Conservation (phyloP, 2,113 vertebrate species). For the Lepidothrix coronata region DNA sequence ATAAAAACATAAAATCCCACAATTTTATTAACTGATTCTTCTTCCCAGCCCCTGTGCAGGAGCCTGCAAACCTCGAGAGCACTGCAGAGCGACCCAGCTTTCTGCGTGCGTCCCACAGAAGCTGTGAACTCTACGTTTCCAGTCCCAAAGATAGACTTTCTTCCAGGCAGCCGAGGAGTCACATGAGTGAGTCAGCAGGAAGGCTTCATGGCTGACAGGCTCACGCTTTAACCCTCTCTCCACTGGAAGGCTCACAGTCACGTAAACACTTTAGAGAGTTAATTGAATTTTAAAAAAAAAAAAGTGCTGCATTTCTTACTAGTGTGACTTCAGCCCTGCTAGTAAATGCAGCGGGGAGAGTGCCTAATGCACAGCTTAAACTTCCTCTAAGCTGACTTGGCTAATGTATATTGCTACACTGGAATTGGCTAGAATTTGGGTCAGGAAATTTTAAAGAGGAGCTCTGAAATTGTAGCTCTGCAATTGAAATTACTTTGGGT, state of each 20-base stretch:
- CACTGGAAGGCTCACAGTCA: not conserved
- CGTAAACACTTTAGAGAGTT: not conserved
- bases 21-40: not conserved
- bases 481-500: not conserved
- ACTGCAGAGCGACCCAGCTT: not conserved
- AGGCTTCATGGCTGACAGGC: not conserved
- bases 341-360: not conserved
- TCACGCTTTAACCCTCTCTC: not conserved
- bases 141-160: not conserved
- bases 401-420: not conserved
- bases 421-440: not conserved
- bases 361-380: not conserved
- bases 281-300: not conserved
- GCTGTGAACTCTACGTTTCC: not conserved
- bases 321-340: not conserved
- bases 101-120: not conserved
- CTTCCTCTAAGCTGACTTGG: not conserved
- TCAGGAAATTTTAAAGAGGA: not conserved
- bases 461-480: not conserved
- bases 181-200: conserved; percentile 44
- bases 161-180: not conserved
- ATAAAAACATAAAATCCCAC: not conserved
- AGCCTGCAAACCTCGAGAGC: not conserved
- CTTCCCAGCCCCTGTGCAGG: not conserved
- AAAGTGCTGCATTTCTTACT: not conserved